phyloP scores from a whole-genome alignment of 2,113 vertebrate species.

The Sinocyclocheilus anophthalmus region DNA sequence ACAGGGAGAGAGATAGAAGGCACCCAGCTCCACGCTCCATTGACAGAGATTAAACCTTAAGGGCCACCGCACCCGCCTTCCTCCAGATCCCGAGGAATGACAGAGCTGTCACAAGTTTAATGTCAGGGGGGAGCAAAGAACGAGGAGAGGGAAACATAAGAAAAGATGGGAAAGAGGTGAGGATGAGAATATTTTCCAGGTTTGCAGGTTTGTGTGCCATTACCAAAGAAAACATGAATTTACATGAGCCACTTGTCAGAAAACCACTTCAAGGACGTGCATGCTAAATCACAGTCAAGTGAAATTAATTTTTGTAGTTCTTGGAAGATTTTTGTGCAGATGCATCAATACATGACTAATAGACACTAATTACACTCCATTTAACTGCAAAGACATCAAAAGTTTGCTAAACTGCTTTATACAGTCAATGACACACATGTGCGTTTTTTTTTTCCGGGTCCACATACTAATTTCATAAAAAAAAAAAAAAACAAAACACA shows the following conservation, averaged over 20 bases:
- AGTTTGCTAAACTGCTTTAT: not conserved
- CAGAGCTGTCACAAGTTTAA: slow-evolving; percentile 71
- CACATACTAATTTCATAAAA: too few species aligned
- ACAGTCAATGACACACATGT: not conserved
- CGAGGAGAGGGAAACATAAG: too few species aligned
- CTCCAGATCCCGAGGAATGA: slow-evolving; percentile 65
- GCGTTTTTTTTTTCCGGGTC: too few species aligned
- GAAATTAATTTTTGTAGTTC: not conserved
- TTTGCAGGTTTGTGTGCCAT: not conserved
- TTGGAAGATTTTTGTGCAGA: not conserved
- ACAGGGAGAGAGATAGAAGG: slow-evolving; percentile 62
- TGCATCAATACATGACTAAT: not conserved
- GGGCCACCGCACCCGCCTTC: slow-evolving; percentile 32
- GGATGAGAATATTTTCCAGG: slow-evolving; percentile 7
- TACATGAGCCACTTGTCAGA: slow-evolving; percentile 12
- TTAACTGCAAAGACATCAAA: not conserved
- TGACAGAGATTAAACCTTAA: slow-evolving; percentile 74
- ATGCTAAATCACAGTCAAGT: not conserved
- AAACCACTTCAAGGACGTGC: slow-evolving; percentile 2
- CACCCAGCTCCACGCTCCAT: slow-evolving; percentile 70
- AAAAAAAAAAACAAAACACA: too few species aligned
- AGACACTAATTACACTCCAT: slow-evolving; percentile 6
- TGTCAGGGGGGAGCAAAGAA: slow-evolving; percentile 59
- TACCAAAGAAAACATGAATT: slow-evolving; percentile 17
- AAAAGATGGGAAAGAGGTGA: not conserved